phyloP scores from a whole-genome alignment of 2,113 vertebrate species.

The Brachypodius melanocephalos region DNA sequence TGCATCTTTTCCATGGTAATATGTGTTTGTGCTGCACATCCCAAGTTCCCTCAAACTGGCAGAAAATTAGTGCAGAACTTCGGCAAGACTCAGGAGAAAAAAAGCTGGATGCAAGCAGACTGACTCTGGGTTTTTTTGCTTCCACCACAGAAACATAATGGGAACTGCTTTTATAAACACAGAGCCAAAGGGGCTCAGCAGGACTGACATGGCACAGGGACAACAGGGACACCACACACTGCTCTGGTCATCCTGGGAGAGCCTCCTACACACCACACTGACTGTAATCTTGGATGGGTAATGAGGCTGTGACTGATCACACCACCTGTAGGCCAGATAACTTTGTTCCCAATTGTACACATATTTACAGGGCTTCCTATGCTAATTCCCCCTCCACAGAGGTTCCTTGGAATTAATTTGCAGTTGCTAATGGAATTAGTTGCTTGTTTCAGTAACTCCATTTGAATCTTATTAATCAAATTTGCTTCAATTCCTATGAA shows the following conservation, averaged over 20 bases:
- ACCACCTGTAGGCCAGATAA: background rate
- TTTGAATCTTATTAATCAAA: slow-evolving; percentile 34
- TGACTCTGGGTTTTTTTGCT: background rate
- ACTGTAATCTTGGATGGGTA: background rate
- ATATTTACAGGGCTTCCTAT: background rate
- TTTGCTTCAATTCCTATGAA: background rate
- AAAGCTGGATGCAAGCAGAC: background rate
- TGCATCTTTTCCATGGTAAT: background rate
- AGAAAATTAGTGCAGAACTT: background rate
- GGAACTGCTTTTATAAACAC: background rate
- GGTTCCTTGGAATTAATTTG: slow-evolving; percentile 9
- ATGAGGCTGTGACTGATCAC: background rate
- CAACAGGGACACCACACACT: background rate
- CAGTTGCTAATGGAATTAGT: slow-evolving; percentile 8
- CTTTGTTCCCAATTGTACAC: background rate
- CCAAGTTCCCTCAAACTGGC: background rate
- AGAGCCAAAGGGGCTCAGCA: background rate
- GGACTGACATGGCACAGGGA: background rate
- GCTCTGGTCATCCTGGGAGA: background rate
- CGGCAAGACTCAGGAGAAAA: background rate
- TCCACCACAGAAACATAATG: background rate
- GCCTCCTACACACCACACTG: background rate
- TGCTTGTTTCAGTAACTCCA: slow-evolving; percentile 28
- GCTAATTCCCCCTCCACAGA: background rate
- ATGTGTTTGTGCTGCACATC: background rate